Evolutionary conservation across 2,797 vertebrate genomes (phyloP).

Genomic region (Falco peregrinus): DNA sequence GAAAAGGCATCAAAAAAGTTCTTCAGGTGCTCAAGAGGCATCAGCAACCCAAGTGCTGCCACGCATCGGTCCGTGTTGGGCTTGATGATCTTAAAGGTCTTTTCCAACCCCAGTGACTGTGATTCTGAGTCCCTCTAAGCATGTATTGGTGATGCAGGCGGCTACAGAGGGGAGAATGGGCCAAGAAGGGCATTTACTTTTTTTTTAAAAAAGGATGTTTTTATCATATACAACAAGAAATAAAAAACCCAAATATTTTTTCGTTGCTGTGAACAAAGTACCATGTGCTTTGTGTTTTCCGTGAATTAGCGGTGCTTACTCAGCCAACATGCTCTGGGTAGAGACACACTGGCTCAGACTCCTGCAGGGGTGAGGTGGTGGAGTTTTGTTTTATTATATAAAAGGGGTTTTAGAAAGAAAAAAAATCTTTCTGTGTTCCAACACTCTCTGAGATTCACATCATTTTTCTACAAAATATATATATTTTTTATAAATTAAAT

Average conservation of each 20-base stretch:
- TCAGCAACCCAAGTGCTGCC: neutral
- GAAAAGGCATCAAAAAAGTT: neutral
- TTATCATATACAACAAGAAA: neutral
- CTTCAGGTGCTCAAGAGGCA: neutral
- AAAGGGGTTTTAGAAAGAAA: neutral
- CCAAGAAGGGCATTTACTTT: neutral
- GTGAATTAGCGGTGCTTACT: neutral
- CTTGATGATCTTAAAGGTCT: no score
- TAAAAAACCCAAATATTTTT: neutral
- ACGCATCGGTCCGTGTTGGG: no score
- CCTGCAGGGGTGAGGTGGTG: neutral
- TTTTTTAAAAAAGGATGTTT: neutral
- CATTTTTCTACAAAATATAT: neutral
- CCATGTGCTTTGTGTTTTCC: neutral
- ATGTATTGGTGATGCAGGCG: neutral
- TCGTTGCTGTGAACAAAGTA: neutral
- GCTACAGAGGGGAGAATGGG: neutral
- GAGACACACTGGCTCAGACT: neutral
- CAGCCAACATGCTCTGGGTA: neutral
- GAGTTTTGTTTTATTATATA: neutral
- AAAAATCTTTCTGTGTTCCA: neutral
- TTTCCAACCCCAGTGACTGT: no score
- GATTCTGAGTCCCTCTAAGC: fast-evolving
- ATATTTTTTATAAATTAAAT: constrained; percentile 57
- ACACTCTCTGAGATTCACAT: neutral